Percentiles rank a stretch among this genome's conserved stretches.
Evolutionary conservation across 2,888 invertebrate genomes (phyloP).

Genomic region (Germaria angustata): DNA sequence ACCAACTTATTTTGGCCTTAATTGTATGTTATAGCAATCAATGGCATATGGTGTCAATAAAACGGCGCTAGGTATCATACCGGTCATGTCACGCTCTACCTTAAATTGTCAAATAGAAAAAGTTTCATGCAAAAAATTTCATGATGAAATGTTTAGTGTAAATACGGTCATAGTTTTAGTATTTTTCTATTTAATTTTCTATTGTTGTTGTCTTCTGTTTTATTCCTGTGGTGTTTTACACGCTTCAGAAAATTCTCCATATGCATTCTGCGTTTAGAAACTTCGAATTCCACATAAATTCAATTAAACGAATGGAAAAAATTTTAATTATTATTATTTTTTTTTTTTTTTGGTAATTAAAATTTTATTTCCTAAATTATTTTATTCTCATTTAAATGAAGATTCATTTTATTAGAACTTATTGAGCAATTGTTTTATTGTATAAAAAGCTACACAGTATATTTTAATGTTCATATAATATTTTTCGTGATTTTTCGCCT

Average conservation of each 20-base stretch:
- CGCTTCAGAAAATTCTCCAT: slow-evolving; percentile 51
- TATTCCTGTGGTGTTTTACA: slow-evolving; percentile 15
- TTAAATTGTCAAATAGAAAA: no score
- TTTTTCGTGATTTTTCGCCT: no score
- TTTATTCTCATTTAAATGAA: slow-evolving; percentile 18
- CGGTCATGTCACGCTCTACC: no score
- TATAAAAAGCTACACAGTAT: no score
- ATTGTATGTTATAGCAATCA: no score
- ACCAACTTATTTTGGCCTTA: no score
- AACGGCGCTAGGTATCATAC: no score
- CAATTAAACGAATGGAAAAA: not conserved
- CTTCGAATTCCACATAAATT: slow-evolving; percentile 10
- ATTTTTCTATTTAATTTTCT: not conserved
- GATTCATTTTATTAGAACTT: slow-evolving; percentile 23
- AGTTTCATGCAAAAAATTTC: no score
- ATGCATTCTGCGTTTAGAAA: slow-evolving; percentile 15
- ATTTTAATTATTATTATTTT: slow-evolving; percentile 1
- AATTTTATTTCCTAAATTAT: slow-evolving; percentile 1
- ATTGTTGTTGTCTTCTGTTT: not conserved
- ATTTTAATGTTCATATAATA: no score
- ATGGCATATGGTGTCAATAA: no score
- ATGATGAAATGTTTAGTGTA: no score
- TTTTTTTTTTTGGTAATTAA: slow-evolving; percentile 9
- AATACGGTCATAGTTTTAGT: no score
- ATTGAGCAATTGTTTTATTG: not conserved